These are phyloP conservation scores for Oncorhynchus gorbuscha DNA, from an alignment of 2,113 vertebrate species.

Conservation along the genomic window DNA sequence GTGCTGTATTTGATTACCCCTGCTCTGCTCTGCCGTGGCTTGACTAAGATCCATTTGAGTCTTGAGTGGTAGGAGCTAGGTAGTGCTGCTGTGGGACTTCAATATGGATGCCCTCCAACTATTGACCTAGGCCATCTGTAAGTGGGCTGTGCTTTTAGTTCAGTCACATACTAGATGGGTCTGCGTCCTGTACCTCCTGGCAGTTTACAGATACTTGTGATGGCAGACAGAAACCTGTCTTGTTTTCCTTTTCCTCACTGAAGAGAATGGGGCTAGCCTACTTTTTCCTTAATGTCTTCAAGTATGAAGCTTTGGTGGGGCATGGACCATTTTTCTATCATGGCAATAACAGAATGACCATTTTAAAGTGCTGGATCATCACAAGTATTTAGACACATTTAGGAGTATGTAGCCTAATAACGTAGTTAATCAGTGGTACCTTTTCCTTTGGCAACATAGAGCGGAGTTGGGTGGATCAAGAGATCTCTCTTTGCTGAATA, in stretches of 20 bases:
- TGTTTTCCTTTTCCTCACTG: constrained; percentile 45
- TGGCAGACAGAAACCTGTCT: constrained; percentile 59
- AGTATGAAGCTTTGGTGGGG: no score
- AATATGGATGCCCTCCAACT: constrained; percentile 75
- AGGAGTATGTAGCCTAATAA: no score
- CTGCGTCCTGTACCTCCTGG: constrained; percentile 64
- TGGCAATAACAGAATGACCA: no score
- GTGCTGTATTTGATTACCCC: constrained; percentile 68
- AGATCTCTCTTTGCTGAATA: no score
- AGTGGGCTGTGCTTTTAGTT: constrained; percentile 70
- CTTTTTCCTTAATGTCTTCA: constrained; percentile 27
- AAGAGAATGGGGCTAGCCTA: constrained; percentile 62
- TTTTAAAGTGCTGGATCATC: no score
- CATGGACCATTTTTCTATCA: no score
- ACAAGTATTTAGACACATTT: no score
- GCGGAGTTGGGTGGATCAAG: no score
- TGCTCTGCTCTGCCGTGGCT: constrained; percentile 33
- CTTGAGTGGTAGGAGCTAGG: constrained; percentile 18
- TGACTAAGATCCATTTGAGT: constrained; percentile 74
- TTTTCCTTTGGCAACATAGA: no score
- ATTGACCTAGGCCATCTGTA: constrained; percentile 71
- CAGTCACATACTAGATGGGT: constrained; percentile 62
- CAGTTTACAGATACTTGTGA: constrained; percentile 74
- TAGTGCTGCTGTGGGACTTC: constrained; percentile 57
- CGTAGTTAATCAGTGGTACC: no score